Percentiles rank a stretch among this genome's conserved stretches.
These are phyloP conservation scores for Pygocentrus nattereri DNA, from an alignment of 2,797 vertebrate genomes.

Conservation along the genomic window DNA sequence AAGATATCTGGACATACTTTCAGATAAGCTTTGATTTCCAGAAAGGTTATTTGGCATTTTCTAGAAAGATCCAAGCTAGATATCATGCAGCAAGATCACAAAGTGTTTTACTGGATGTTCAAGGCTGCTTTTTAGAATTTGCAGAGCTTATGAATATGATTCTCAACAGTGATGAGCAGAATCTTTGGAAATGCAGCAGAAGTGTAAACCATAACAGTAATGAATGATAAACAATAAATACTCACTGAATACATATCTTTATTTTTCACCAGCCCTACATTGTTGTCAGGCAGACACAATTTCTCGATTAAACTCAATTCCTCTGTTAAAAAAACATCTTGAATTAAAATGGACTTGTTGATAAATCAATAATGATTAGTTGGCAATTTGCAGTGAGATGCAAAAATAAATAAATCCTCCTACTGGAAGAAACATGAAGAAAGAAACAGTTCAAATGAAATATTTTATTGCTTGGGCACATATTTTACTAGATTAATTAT, in stretches of 20 bases:
- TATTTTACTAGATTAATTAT: neutral
- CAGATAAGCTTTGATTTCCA: slow-evolving; percentile 4
- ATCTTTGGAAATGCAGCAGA: neutral
- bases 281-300: neutral
- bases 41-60: neutral
- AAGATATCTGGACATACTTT: neutral
- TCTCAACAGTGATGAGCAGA: neutral
- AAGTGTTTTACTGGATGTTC: neutral
- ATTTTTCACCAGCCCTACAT: neutral
- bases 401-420: no score
- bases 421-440: no score
- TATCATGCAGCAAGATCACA: neutral
- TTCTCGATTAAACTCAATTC: neutral
- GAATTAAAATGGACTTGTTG: no score
- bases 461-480: no score
- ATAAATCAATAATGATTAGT: no score
- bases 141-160: neutral
- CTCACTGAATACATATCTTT: neutral
- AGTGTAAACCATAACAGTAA: neutral
- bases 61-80: neutral
- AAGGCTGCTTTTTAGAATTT: neutral
- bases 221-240: neutral
- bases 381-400: no score
- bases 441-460: no score
- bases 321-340: neutral